A percentile compares a stretch with the other conserved stretches of the same genome.
Conservation (phyloP, 2,888 invertebrate species). For the Pristionchus arcanus region DNA sequence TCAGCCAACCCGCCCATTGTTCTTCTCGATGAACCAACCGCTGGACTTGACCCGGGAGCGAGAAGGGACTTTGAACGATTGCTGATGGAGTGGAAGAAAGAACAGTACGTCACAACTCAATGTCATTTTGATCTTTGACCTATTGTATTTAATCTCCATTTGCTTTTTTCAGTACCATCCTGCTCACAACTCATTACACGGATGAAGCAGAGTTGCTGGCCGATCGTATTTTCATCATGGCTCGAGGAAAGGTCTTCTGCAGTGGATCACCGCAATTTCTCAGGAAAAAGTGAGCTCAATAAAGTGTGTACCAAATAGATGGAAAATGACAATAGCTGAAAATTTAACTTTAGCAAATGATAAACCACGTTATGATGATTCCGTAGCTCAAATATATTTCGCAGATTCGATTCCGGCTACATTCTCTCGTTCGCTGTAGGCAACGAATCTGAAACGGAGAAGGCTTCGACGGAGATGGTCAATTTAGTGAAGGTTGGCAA, state of each 20-base stretch:
- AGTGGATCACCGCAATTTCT: background rate
- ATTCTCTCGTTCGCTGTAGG: constrained; percentile 66
- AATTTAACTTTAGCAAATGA: too few species aligned
- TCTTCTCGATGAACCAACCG: constrained; percentile 76
- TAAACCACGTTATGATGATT: too few species aligned
- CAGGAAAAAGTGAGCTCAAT: background rate
- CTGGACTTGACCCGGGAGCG: constrained; percentile 68
- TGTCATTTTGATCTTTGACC: background rate
- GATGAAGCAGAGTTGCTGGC: constrained; percentile 77
- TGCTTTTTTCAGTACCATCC: constrained; percentile 64
- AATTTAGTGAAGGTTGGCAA: constrained; percentile 12
- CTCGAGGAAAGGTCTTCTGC: constrained; percentile 62
- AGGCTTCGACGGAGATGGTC: background rate
- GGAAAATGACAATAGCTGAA: too few species aligned
- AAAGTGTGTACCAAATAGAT: background rate
- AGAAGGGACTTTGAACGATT: constrained; percentile 66
- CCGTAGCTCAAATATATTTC: too few species aligned
- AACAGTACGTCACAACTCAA: constrained; percentile 56
- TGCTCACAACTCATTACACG: constrained; percentile 78
- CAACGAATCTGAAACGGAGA: background rate
- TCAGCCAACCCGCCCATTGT: constrained; percentile 67
- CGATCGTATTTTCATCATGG: constrained; percentile 75
- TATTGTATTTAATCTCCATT: too few species aligned
- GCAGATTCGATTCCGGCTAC: constrained; percentile 73
- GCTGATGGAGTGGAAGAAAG: constrained; percentile 63